Conservation (phyloP, 2,797 vertebrate species). For the Bovichtus diacanthus region DNA sequence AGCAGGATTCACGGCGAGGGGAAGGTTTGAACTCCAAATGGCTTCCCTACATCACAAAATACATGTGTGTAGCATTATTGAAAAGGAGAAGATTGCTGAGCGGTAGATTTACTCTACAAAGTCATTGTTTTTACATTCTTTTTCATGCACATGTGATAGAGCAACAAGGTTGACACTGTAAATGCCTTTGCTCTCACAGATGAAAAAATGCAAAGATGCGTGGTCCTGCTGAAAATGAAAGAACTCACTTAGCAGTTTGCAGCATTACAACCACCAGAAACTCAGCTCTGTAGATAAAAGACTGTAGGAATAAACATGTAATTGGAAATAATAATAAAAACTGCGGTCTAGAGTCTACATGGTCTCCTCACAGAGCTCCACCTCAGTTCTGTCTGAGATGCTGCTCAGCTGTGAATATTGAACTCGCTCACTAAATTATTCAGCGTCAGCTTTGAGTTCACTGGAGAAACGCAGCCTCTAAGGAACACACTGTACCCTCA, state of each 20-base stretch:
- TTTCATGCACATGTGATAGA: background rate
- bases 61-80: background rate
- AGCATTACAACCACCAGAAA: background rate
- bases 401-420: constrained; percentile 19
- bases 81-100: background rate
- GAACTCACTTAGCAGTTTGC: background rate
- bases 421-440: constrained; percentile 47
- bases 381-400: background rate
- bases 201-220: too few species aligned
- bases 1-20: background rate
- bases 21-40: background rate
- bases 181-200: too few species aligned
- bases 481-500: background rate
- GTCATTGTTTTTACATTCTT: background rate
- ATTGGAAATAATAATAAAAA: background rate
- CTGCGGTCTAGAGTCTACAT: background rate
- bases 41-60: background rate
- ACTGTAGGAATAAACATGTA: too few species aligned
- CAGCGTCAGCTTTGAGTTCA: constrained; percentile 5
- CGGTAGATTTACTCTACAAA: background rate
- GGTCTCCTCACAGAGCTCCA: background rate
- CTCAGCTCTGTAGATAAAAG: background rate
- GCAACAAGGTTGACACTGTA: background rate
- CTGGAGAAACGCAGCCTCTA: constrained; percentile 9
- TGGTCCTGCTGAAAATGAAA: too few species aligned